Evolutionary conservation across 2,888 invertebrate species (phyloP), one percentile per base, ranked within the genome.

Genomic region (Scaptomyza cyrtandrae): DNA sequence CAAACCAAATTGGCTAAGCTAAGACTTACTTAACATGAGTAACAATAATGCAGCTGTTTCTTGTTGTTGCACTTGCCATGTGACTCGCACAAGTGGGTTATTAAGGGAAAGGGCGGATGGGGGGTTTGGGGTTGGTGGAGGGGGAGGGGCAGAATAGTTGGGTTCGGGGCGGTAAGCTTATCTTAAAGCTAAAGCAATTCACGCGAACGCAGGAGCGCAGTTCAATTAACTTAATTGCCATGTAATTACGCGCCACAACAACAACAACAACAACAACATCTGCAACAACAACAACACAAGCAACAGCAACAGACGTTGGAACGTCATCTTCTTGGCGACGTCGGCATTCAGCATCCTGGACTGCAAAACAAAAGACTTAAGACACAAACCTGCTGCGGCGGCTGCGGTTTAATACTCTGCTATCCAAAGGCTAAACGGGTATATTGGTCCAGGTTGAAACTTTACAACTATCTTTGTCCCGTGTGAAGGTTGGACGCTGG

Each of bases 201-300:
- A 86, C 83, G 86, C 86, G 76, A 83, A 67, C 77, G 65, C 74
- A 80, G 73, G 78, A 78, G 86, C 83, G 88, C 88, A 85, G 89
- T 90, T 90, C 91, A 91, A 91, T 91, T 91, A 91, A 91, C 81
- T 90, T 91, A 91, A 91, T 91, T 90, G 91, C 90, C 89, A 89
- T 90, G 90, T 91, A 91, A 91, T 91, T 91, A 90, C 80, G 80
- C 61, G 75, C 61, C 46, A 16, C 74, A 61, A 13, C 54, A 65
- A 7, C 71, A 61, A 10, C 61, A 49, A 10, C 49, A 68, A 7
- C 54, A 60, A 10, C 46, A 63, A 43, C 59, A 7, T 9, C 1
- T 31, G 10, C 74, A 61, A 14, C 54, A 65, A 10, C 71, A 61
- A 10, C 61, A 49, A 10, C 49, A 10, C 49, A 41, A 57, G 9